Evolutionary conservation across 2,888 invertebrate genomes (phyloP).

Genomic region (Hypena proboscidalis): DNA sequence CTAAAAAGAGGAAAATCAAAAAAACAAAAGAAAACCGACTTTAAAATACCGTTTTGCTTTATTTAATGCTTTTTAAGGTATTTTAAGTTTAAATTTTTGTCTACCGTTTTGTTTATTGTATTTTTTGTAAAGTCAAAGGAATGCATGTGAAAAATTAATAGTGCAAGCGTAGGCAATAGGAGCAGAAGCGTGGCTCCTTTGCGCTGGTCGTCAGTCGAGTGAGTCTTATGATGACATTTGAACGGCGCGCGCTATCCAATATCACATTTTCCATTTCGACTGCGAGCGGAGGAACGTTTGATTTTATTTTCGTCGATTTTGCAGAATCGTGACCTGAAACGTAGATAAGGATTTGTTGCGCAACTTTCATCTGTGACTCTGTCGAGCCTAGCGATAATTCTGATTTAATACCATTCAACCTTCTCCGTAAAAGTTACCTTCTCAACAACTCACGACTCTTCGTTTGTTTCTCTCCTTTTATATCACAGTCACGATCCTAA

Average conservation of each 20-base stretch:
- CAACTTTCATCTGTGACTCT: slow-evolving; percentile 64
- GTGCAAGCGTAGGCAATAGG: neutral
- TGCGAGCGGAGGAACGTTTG: slow-evolving; percentile 66
- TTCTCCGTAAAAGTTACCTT: slow-evolving; percentile 21
- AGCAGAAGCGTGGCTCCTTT: slow-evolving; percentile 1
- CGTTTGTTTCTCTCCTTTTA: slow-evolving; percentile 1
- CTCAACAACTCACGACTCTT: slow-evolving; percentile 8
- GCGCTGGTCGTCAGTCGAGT: slow-evolving; percentile 40
- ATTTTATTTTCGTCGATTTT: slow-evolving; percentile 77
- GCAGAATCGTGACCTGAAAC: slow-evolving; percentile 75
- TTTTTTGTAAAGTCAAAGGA: no score
- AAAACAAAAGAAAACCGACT: no score
- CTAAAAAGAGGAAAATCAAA: no score
- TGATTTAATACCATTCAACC: slow-evolving; percentile 45
- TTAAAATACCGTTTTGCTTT: no score
- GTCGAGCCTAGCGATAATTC: slow-evolving; percentile 53
- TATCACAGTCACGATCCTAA: slow-evolving; percentile 9
- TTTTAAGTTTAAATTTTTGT: no score
- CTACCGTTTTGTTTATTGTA: no score
- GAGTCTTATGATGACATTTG: slow-evolving; percentile 64
- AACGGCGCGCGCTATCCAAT: slow-evolving; percentile 59
- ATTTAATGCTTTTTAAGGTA: no score
- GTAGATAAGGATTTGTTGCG: slow-evolving; percentile 67
- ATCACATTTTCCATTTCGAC: slow-evolving; percentile 68
- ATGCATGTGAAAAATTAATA: neutral